phyloP scores from a whole-genome alignment of 2,113 vertebrate species.

The Orcinus orca region DNA sequence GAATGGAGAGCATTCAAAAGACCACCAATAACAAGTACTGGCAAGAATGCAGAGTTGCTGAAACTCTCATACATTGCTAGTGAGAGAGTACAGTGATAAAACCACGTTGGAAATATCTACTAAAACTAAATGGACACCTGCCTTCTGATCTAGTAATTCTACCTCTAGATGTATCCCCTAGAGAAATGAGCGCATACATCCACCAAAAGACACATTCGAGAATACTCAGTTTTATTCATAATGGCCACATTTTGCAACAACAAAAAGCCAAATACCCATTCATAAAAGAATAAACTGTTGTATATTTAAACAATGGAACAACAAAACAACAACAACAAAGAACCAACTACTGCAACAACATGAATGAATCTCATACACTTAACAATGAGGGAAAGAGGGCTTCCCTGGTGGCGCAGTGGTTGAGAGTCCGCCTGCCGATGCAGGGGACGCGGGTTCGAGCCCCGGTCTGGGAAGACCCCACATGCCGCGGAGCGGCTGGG shows the following conservation, averaged over 20 bases:
- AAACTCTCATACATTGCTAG: not conserved
- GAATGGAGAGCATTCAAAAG: not conserved
- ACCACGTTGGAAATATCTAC: not conserved
- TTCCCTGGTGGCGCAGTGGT: too few species aligned
- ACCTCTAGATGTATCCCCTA: not conserved
- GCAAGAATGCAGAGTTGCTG: not conserved
- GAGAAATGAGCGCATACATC: not conserved
- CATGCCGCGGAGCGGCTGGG: too few species aligned
- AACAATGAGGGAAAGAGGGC: not conserved
- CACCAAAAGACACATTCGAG: not conserved
- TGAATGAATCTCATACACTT: not conserved
- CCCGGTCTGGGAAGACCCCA: too few species aligned
- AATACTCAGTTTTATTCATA: not conserved
- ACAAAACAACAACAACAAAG: not conserved
- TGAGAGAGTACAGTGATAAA: not conserved
- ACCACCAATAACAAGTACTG: not conserved
- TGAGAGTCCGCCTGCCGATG: too few species aligned
- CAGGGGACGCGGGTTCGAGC: too few species aligned
- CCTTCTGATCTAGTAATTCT: not conserved
- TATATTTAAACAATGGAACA: not conserved
- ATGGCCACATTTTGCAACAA: not conserved
- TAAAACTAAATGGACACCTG: not conserved
- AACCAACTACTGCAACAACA: not conserved
- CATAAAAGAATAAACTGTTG: not conserved
- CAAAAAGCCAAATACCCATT: not conserved